Conservation (phyloP, 2,888 invertebrate species). For the Limnephilus auricula region DNA sequence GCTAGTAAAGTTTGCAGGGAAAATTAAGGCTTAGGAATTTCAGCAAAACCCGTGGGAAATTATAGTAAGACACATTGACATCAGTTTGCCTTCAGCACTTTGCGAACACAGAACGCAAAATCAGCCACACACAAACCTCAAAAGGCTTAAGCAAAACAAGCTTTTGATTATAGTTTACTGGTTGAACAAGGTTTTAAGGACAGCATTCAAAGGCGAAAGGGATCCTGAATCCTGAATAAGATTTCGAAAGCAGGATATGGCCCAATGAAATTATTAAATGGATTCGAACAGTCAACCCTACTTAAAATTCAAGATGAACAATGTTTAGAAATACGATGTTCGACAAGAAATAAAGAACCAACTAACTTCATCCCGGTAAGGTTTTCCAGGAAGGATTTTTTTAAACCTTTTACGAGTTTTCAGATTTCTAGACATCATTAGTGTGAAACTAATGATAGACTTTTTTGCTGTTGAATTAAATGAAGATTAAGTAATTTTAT, state of each 20-base stretch:
- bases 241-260: neutral
- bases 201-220: neutral
- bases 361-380: neutral
- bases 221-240: neutral
- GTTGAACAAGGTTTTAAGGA: neutral
- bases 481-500: neutral
- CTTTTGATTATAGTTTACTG: conserved; percentile 4
- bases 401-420: neutral
- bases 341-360: neutral
- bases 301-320: conserved; percentile 17
- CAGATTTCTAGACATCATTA: neutral
- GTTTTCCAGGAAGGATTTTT: neutral
- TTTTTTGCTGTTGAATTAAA: neutral
- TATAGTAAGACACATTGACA: conserved; percentile 35
- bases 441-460: neutral
- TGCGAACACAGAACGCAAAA: conserved; percentile 23
- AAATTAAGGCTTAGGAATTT: conserved; percentile 24
- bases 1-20: neutral
- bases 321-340: neutral
- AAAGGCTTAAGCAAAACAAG: conserved; percentile 15
- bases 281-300: neutral
- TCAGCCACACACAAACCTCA: conserved; percentile 31
- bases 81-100: conserved; percentile 18
- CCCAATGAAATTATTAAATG: neutral
- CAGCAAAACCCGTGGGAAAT: conserved; percentile 36